phyloP scores from a whole-genome alignment of 2,888 invertebrate genomes.

The Crocallis elinguaria region DNA sequence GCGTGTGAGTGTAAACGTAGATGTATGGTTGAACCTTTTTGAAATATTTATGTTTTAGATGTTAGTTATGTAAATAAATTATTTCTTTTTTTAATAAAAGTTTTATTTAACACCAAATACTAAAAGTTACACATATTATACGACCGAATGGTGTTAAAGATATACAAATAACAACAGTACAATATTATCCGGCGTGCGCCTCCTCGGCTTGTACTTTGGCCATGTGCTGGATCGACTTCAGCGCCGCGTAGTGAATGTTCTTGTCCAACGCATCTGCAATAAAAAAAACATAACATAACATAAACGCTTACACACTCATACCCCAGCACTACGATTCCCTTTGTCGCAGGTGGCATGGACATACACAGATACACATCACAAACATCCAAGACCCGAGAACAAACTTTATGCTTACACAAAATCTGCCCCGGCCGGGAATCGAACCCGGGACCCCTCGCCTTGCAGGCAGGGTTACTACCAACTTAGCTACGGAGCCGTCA shows the following conservation, averaged over 20 bases:
- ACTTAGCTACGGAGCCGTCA: no score
- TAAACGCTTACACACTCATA: no score
- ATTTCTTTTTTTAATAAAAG: constrained; percentile 49
- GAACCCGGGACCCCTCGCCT: no score
- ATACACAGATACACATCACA: no score
- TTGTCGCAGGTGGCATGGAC: no score
- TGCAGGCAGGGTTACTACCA: no score
- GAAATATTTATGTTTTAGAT: constrained; percentile 70
- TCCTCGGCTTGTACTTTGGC: constrained; percentile 68
- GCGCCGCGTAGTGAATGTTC: constrained; percentile 91
- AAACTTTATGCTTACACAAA: no score
- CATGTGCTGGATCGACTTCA: constrained; percentile 87
- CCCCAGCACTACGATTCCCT: no score
- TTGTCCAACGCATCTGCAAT: constrained; percentile 89
- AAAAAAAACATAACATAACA: no score
- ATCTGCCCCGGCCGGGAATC: no score
- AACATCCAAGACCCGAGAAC: no score
- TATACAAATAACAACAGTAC: not conserved
- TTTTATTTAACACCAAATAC: constrained; percentile 39
- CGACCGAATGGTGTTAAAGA: not conserved
- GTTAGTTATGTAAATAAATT: constrained; percentile 78
- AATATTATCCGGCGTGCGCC: constrained; percentile 58
- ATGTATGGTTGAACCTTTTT: constrained; percentile 35
- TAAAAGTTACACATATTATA: not conserved
- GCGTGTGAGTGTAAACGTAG: constrained; percentile 35